A percentile compares a stretch with the other conserved stretches of the same genome.
These are phyloP conservation scores for Globodera rostochiensis DNA, from an alignment of 1,140 invertebrate genomes.

Conservation along the genomic window DNA sequence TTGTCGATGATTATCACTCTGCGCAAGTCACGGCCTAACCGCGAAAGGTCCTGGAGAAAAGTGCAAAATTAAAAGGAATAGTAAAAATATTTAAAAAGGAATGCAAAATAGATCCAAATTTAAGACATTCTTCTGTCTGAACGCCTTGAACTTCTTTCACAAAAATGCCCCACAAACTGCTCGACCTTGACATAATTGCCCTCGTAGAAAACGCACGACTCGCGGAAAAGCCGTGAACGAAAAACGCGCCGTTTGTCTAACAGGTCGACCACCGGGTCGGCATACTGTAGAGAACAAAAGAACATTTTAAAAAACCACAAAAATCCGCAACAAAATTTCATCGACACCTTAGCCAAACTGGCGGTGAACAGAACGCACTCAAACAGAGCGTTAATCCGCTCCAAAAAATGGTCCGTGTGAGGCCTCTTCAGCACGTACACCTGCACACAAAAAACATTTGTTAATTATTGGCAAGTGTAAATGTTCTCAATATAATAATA, in stretches of 20 bases:
- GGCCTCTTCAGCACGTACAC: slow-evolving; percentile 98
- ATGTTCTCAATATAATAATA: neutral
- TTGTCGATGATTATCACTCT: slow-evolving; percentile 99
- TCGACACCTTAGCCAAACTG: slow-evolving; percentile 86
- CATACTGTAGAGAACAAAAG: slow-evolving; percentile 75
- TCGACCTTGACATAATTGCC: slow-evolving; percentile 92
- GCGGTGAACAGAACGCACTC: slow-evolving; percentile 99
- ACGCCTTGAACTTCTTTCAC: slow-evolving; percentile 30
- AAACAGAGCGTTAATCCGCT: slow-evolving; percentile 95
- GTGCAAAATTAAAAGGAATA: slow-evolving; percentile 53
- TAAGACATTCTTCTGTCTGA: slow-evolving; percentile 15
- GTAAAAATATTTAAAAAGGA: neutral
- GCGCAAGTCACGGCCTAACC: slow-evolving; percentile 89
- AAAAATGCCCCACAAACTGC: slow-evolving; percentile 56
- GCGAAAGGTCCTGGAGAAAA: slow-evolving; percentile 79
- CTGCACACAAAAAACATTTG: neutral
- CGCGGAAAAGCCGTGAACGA: slow-evolving; percentile 86
- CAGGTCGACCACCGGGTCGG: slow-evolving; percentile 97
- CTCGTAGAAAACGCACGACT: slow-evolving; percentile 98
- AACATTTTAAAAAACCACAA: neutral
- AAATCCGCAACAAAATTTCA: too few species aligned
- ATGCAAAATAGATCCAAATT: neutral
- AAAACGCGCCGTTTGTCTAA: slow-evolving; percentile 95
- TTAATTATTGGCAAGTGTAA: neutral
- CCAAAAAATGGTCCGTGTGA: slow-evolving; percentile 97